Base-by-base conservation (phyloP, 2,888 invertebrate species). In the Lampropteryx suffumata region DNA sequence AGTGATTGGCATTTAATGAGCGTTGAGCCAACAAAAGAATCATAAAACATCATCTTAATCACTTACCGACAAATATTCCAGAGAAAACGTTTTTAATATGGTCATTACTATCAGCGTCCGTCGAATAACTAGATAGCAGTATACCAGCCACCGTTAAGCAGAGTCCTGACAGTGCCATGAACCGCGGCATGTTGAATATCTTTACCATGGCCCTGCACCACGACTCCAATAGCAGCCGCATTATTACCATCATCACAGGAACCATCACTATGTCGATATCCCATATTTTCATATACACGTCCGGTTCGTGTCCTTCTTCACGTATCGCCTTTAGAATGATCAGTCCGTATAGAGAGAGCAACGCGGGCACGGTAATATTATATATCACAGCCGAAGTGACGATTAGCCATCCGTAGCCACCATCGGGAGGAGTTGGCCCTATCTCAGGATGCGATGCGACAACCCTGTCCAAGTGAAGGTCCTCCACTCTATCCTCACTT, bases 321-420 rank as follows among this genome's bases (percentile, higher is more conserved):
- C 90, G 72, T 35, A 91, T 83, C 6, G 87, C 81, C 63, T 91
- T 91, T 39, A 92, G 67, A 55, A 92, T 82, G 34, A 92, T 80
- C 32, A 92, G 73, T 33, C 93, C 92, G 69, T 91, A 92, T 42
- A 91, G 78, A 28, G 90, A 83, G n/a, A 91, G 65, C 46, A 92
- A 61, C 44, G 91, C 87, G 10, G 92, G 92, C 30, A 92, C 86
- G n/a, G 92, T 81, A 67, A 93, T 90, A 78, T 94, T 92, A 69
- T 93, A 92, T 58, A 93, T 79, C 57, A 91, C 79, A 26, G 92
- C 91, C 9, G 92, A 91, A 29, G 90, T 65, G 41, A 94, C 90
- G 59, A 94, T 91, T 37, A 94, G 66, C 94, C 94, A 94, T 0
- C 94, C 93, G 65, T 93, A 94, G 1, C 93, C 93, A 0, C 93